phyloP scores from a whole-genome alignment of 2,113 vertebrate species.

The Oceanodroma tethys region DNA sequence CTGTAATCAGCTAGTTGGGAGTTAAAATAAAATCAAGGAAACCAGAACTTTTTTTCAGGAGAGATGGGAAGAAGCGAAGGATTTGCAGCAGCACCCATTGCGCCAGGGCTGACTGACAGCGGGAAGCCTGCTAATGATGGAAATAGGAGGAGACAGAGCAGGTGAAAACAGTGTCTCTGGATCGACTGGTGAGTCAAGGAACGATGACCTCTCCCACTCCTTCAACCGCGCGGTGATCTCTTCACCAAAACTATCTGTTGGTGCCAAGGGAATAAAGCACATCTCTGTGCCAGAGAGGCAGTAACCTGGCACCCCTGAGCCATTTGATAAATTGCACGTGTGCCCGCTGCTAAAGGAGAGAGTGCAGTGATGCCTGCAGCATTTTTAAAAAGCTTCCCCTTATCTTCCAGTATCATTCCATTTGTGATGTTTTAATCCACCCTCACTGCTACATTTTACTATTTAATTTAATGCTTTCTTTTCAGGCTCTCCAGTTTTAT shows the following conservation, averaged over 20 bases:
- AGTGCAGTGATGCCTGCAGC: background rate
- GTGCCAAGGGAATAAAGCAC: background rate
- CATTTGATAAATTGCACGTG: accelerated
- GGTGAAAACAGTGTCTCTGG: background rate
- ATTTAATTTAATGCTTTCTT: background rate
- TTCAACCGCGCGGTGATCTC: accelerated
- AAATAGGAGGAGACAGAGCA: background rate
- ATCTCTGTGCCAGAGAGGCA: background rate
- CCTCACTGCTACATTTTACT: background rate
- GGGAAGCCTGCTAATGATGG: background rate
- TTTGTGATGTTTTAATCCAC: background rate
- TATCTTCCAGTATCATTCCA: background rate
- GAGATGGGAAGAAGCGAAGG: background rate
- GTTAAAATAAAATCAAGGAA: background rate
- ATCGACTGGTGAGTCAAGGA: background rate
- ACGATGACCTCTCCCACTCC: background rate
- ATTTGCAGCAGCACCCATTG: background rate
- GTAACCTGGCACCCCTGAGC: background rate
- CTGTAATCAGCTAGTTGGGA: background rate
- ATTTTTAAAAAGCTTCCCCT: background rate
- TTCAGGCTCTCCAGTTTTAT: background rate
- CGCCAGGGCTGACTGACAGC: background rate
- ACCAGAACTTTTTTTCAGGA: background rate
- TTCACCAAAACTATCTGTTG: background rate
- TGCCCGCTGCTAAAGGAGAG: background rate